A percentile compares a stretch with the other conserved stretches of the same genome.
Evolutionary conservation across 2,888 invertebrate species (phyloP).

Genomic region (Acanthosepion esculentum): DNA sequence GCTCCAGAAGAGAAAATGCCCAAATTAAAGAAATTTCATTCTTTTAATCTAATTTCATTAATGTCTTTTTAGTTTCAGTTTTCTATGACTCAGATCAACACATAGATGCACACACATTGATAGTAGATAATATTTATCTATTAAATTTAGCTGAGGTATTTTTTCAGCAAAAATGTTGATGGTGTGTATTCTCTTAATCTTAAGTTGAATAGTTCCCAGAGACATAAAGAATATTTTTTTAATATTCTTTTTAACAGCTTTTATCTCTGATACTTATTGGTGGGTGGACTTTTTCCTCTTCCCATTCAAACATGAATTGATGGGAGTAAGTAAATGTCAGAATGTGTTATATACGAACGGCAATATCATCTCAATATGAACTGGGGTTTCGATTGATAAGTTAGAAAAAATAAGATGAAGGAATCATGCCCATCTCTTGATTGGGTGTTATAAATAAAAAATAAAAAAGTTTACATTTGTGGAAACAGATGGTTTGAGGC

Average conservation of each 20-base stretch:
- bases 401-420: not conserved
- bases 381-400: not conserved
- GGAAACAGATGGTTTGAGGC: not conserved
- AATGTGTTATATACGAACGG: not conserved
- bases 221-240: not conserved
- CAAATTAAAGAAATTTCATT: too few relatives aligned
- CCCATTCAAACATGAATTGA: not conserved
- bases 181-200: not conserved
- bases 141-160: not conserved
- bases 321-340: not conserved
- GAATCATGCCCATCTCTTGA: not conserved
- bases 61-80: not conserved
- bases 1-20: too few relatives aligned
- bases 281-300: not conserved
- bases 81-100: not conserved
- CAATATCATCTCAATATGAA: not conserved
- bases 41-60: too few relatives aligned
- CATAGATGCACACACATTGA: not conserved
- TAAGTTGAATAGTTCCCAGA: not conserved
- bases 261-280: not conserved
- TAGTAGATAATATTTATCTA: not conserved
- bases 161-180: not conserved
- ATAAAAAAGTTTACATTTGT: not conserved
- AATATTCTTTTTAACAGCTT: not conserved
- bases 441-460: not conserved